A percentile compares a stretch with the other conserved stretches of the same genome.
These are phyloP conservation scores for Leptoclinus maculatus DNA, from an alignment of 2,797 vertebrate genomes.

Conservation along the genomic window DNA sequence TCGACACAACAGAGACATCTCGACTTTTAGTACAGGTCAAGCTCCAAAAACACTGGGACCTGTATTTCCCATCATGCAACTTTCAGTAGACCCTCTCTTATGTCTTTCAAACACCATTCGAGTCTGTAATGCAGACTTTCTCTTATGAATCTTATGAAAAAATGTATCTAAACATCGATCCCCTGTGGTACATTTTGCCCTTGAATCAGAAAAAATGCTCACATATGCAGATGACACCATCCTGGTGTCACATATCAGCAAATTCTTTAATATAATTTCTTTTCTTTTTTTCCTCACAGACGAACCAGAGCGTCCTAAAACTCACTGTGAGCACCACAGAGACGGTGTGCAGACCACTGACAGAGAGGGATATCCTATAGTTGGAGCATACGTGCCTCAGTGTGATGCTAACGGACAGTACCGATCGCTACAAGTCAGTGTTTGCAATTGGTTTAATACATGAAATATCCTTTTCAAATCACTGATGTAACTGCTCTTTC, in stretches of 20 bases:
- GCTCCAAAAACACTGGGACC: not conserved
- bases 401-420: conserved; percentile 72
- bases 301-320: conserved; percentile 60
- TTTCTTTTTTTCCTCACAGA: not conserved
- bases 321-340: conserved; percentile 77
- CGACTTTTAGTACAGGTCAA: not conserved
- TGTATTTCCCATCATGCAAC: not conserved
- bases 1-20: not conserved
- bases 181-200: too few species aligned
- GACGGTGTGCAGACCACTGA: conserved; percentile 57
- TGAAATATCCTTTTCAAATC: not conserved
- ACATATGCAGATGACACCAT: too few species aligned
- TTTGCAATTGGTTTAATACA: not conserved
- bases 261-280: not conserved
- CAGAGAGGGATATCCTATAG: conserved; percentile 30
- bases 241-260: not conserved
- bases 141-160: too few species aligned
- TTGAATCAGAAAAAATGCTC: too few species aligned
- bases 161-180: not conserved
- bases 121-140: too few species aligned
- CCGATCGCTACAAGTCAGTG: not conserved
- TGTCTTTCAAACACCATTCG: too few species aligned
- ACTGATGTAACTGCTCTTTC: not conserved
- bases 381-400: conserved; percentile 72
- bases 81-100: too few species aligned